A percentile compares a stretch with the other conserved stretches of the same genome.
phyloP scores from a whole-genome alignment of 2,797 vertebrate species.

The Hephaestus fuliginosus region DNA sequence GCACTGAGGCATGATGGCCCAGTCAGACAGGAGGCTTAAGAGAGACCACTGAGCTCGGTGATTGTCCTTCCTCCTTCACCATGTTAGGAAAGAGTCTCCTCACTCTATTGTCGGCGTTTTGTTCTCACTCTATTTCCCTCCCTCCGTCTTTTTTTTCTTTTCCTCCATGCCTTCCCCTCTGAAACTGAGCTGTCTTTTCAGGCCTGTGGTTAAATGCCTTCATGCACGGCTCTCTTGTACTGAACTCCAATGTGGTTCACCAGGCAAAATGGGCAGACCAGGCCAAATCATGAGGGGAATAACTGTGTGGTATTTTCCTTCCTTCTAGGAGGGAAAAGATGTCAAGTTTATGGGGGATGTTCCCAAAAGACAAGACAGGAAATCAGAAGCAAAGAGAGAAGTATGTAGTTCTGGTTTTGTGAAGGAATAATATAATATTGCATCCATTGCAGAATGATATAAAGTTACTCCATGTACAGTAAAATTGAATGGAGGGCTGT shows the following conservation, averaged over 20 bases:
- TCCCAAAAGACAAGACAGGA: constrained; percentile 27
- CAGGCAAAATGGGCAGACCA: constrained; percentile 56
- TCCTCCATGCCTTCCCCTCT: constrained; percentile 10
- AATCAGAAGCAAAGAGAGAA: constrained; percentile 5
- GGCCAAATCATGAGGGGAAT: constrained; percentile 60
- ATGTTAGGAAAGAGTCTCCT: constrained; percentile 27
- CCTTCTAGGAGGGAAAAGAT: constrained; percentile 39
- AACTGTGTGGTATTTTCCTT: constrained; percentile 63
- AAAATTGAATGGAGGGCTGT: neutral
- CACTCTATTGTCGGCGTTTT: constrained; percentile 37
- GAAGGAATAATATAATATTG: neutral
- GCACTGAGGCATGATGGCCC: constrained; percentile 9
- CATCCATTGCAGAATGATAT: neutral
- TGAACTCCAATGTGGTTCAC: constrained; percentile 64
- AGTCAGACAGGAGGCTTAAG: constrained; percentile 4
- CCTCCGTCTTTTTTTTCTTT: constrained; percentile 9
- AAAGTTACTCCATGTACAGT: neutral
- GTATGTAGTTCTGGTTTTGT: neutral
- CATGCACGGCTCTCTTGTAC: constrained; percentile 66
- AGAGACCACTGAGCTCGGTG: constrained; percentile 27
- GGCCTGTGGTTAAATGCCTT: constrained; percentile 73
- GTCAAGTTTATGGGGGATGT: constrained; percentile 22
- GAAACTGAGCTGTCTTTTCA: constrained; percentile 47
- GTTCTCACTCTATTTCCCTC: constrained; percentile 10
- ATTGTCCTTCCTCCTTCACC: constrained; percentile 11